A percentile compares a stretch with the other conserved stretches of the same genome.
These are phyloP conservation scores for Pimephales promelas DNA, from an alignment of 2,113 vertebrate species.

Conservation along the genomic window DNA sequence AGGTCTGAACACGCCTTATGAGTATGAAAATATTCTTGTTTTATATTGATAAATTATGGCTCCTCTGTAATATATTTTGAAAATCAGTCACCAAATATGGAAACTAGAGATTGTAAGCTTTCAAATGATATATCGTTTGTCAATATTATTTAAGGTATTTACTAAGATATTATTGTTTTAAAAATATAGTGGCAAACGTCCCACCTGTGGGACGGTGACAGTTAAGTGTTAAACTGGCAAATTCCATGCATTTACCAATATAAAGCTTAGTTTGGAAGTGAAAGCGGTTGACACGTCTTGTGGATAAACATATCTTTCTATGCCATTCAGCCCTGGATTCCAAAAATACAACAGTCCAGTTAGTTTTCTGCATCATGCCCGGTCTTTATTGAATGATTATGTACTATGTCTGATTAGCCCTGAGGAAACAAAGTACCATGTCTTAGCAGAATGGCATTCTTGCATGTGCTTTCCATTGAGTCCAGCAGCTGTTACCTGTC, in stretches of 20 bases:
- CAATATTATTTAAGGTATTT: too few relatives aligned
- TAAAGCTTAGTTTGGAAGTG: neutral
- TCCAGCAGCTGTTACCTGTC: conserved; percentile 68
- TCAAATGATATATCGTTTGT: too few relatives aligned
- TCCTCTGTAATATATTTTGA: too few relatives aligned
- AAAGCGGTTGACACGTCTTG: neutral
- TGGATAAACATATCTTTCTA: conserved; percentile 38
- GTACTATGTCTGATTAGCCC: conserved; percentile 55
- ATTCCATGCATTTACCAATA: neutral
- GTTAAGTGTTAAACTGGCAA: too few relatives aligned
- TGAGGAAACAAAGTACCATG: conserved; percentile 63
- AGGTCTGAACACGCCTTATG: too few relatives aligned
- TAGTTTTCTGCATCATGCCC: conserved; percentile 58
- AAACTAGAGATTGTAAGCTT: too few relatives aligned
- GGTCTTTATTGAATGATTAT: conserved; percentile 59
- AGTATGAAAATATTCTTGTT: too few relatives aligned
- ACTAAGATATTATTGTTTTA: too few relatives aligned
- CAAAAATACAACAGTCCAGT: conserved; percentile 51
- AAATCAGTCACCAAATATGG: too few relatives aligned
- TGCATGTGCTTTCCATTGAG: conserved; percentile 65
- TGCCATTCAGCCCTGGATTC: neutral
- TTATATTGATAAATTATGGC: too few relatives aligned
- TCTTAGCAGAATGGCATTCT: conserved; percentile 56
- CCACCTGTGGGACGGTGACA: too few relatives aligned
- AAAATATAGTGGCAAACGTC: too few relatives aligned